Evolutionary conservation across 2,888 invertebrate genomes (phyloP).

Genomic region (Mesochorus sp.): DNA sequence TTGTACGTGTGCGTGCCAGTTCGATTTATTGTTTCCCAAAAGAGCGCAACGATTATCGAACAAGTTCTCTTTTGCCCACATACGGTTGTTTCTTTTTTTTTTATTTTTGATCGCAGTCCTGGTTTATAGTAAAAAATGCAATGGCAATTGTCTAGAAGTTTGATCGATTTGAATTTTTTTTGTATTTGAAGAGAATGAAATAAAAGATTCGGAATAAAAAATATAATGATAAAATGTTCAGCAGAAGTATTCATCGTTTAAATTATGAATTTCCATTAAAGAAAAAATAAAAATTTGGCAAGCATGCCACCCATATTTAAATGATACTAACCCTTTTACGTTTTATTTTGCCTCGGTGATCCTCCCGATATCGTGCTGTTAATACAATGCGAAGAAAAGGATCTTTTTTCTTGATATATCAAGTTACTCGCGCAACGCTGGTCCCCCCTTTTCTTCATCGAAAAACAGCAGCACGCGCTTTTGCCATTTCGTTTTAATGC

Average conservation of each 20-base stretch:
- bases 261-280: too few species aligned
- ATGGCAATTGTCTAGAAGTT: too few species aligned
- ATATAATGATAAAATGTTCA: too few species aligned
- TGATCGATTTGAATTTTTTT: too few species aligned
- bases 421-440: slow-evolving; percentile 66
- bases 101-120: too few species aligned
- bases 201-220: too few species aligned
- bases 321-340: neutral
- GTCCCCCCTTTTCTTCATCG: slow-evolving; percentile 38
- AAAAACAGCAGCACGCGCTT: slow-evolving; percentile 61
- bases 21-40: slow-evolving; percentile 56
- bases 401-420: slow-evolving; percentile 48
- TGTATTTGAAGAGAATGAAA: too few species aligned
- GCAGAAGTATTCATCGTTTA: too few species aligned
- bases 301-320: neutral
- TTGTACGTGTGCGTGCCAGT: slow-evolving; percentile 55
- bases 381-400: slow-evolving; percentile 20
- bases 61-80: neutral
- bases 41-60: slow-evolving; percentile 32
- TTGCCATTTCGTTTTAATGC: slow-evolving; percentile 65
- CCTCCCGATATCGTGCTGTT: slow-evolving; percentile 8
- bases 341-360: slow-evolving; percentile 5
- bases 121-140: neutral
- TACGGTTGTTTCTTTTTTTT: neutral
- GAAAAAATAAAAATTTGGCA: neutral